Evolutionary conservation across 2,797 vertebrate genomes (phyloP).

Genomic region (Lutjanus argentimaculatus): DNA sequence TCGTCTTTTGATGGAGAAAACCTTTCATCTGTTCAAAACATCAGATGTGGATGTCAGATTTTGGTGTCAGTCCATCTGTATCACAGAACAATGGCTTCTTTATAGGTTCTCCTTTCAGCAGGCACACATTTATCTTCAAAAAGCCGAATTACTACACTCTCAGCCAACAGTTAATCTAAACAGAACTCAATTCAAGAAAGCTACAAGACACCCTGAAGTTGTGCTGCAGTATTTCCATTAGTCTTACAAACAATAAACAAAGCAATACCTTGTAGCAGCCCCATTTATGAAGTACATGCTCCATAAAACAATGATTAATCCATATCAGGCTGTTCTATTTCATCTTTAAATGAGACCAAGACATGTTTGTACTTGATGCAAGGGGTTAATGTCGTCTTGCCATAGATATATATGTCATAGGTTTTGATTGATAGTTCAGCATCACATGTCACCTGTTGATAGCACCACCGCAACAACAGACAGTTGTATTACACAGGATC

Average conservation of each 20-base stretch:
- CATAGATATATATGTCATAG: not conserved
- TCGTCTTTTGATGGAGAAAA: conserved; percentile 18
- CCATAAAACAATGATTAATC: not conserved
- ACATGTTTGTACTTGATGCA: not conserved
- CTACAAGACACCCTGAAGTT: not conserved
- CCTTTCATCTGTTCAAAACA: conserved; percentile 23
- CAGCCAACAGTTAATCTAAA: not conserved
- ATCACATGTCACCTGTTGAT: not conserved
- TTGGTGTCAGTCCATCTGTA: conserved; percentile 8
- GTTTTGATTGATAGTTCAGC: not conserved
- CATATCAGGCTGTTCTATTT: not conserved
- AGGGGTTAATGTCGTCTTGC: not conserved
- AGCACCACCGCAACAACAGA: not conserved
- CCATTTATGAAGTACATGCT: not conserved
- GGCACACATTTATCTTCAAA: not conserved
- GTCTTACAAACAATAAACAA: not conserved
- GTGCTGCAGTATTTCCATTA: not conserved
- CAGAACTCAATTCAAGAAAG: not conserved
- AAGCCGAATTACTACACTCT: not conserved
- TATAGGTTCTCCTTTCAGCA: not conserved
- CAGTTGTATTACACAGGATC: not conserved
- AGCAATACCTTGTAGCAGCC: not conserved
- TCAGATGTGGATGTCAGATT: conserved; percentile 5
- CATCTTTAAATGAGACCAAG: not conserved
- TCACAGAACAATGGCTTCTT: conserved; percentile 12